Evolutionary conservation across 2,113 vertebrate species (phyloP).

Genomic region (Smithornis capensis): DNA sequence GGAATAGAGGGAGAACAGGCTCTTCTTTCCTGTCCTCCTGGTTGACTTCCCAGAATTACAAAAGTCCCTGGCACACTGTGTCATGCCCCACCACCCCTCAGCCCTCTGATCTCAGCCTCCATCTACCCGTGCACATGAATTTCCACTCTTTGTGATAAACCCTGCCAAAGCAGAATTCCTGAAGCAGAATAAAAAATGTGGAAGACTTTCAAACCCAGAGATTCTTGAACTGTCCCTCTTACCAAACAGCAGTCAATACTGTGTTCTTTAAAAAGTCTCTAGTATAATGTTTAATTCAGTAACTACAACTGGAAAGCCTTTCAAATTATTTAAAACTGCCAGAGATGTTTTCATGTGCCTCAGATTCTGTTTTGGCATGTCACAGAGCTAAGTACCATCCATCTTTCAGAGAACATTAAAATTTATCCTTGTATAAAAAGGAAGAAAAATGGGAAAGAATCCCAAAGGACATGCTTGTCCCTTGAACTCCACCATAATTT

Average conservation of each 20-base stretch:
- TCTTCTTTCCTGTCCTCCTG: slow-evolving; percentile 17
- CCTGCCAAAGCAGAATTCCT: slow-evolving; percentile 39
- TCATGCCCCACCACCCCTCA: neutral
- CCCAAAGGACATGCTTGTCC: neutral
- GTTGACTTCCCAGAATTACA: neutral
- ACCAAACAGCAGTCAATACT: neutral
- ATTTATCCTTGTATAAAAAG: neutral
- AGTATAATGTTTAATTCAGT: slow-evolving; percentile 34
- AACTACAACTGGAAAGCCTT: slow-evolving; percentile 18
- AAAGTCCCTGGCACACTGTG: neutral
- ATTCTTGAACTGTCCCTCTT: slow-evolving; percentile 27
- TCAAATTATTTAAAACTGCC: slow-evolving; percentile 29
- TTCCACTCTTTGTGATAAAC: neutral
- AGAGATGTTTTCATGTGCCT: slow-evolving; percentile 6
- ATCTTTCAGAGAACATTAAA: neutral
- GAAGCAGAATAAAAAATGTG: slow-evolving; percentile 27
- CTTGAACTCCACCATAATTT: neutral
- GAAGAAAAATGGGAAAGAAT: neutral
- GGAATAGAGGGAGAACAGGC: neutral
- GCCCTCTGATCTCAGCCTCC: neutral
- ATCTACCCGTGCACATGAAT: neutral
- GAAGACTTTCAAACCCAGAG: slow-evolving; percentile 32
- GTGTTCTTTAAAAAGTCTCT: neutral
- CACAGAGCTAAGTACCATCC: neutral
- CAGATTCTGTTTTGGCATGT: slow-evolving; percentile 23